Conservation (phyloP, 2,797 vertebrate genomes). For the Streptopelia turtur region DNA sequence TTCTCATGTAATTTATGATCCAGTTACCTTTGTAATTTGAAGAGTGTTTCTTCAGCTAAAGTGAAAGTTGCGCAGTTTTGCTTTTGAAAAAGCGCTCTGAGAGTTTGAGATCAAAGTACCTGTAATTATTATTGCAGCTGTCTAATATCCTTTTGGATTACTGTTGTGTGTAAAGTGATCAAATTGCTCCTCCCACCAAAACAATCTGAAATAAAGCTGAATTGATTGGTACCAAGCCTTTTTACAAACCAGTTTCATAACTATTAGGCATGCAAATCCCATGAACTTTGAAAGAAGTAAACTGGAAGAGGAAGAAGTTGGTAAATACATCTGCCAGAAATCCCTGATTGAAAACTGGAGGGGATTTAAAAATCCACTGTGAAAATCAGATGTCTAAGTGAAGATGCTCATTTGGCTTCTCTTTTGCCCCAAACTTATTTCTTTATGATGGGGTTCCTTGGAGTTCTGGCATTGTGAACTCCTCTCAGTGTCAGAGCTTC, state of each 20-base stretch:
- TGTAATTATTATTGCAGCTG: background rate
- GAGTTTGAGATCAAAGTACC: slow-evolving; percentile 27
- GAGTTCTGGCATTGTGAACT: background rate
- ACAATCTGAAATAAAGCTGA: background rate
- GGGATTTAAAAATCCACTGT: background rate
- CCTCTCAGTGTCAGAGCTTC: background rate
- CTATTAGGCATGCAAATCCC: background rate
- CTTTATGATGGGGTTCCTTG: background rate
- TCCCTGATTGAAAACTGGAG: background rate
- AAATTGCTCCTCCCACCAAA: background rate
- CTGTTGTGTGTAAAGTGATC: background rate
- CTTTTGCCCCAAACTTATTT: background rate
- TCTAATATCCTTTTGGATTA: background rate
- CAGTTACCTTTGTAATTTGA: background rate
- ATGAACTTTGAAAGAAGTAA: background rate
- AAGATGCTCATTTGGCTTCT: background rate
- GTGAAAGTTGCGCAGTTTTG: background rate
- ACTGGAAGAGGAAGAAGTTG: background rate
- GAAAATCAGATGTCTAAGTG: background rate
- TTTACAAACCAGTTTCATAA: background rate
- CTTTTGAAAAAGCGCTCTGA: background rate
- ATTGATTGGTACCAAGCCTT: background rate
- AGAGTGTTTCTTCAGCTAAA: background rate
- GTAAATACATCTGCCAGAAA: background rate
- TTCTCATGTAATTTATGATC: background rate